phyloP scores from a whole-genome alignment of 1,140 invertebrate genomes.

The Tetragonula clypearis region DNA sequence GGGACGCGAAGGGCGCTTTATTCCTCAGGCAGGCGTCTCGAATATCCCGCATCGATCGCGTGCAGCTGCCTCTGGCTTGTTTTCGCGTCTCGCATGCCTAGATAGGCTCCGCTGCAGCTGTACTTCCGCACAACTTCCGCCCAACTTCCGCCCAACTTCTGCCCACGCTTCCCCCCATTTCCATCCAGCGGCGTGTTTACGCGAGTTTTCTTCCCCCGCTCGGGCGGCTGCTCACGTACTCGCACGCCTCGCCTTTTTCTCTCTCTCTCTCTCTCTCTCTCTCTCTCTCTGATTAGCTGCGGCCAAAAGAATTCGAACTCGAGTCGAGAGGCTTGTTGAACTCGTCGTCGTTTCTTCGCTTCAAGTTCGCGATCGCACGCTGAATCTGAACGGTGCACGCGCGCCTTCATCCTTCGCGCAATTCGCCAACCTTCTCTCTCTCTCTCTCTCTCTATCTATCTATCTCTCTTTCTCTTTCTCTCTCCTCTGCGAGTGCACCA shows the following conservation, averaged over 20 bases:
- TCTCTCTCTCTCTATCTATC: no score
- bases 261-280: no score
- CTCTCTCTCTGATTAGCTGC: no score
- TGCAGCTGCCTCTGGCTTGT: conserved; percentile 17
- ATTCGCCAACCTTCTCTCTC: no score
- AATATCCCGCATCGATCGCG: conserved; percentile 15
- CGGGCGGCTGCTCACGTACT: not conserved
- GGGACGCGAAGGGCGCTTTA: not conserved
- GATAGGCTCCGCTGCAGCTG: conserved; percentile 10
- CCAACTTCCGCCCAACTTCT: not conserved
- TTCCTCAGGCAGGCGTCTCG: not conserved
- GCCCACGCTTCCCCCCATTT: conserved; percentile 2
- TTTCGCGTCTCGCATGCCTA: conserved; percentile 34
- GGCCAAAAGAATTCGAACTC: not conserved
- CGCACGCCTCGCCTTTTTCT: no score
- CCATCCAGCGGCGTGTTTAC: not conserved
- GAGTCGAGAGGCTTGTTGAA: no score
- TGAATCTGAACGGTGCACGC: not conserved
- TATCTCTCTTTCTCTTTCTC: no score
- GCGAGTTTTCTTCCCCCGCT: not conserved
- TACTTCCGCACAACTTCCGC: conserved; percentile 8
- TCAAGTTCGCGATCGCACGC: no score
- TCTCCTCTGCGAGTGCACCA: not conserved
- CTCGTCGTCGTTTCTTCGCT: not conserved
- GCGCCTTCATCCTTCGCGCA: no score